Evolutionary conservation across 2,113 vertebrate genomes (phyloP).

Genomic region (Pavo muticus): DNA sequence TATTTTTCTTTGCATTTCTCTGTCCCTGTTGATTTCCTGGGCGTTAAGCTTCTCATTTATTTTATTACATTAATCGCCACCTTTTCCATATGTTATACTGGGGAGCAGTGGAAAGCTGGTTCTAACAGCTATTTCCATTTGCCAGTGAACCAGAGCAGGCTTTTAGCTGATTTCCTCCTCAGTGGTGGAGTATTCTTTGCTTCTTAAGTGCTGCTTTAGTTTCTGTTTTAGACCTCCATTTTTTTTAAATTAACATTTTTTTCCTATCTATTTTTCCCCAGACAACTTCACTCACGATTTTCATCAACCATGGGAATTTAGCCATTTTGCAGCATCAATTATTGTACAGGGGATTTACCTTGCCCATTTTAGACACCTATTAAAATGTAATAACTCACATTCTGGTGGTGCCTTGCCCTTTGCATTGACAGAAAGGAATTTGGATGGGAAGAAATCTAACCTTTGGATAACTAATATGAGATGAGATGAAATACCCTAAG

Average conservation of each 20-base stretch:
- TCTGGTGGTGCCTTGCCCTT: not conserved
- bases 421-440: not conserved
- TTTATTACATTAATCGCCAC: not conserved
- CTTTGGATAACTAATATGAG: not conserved
- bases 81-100: not conserved
- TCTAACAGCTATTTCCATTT: slow-evolving; percentile 1
- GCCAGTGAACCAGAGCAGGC: not conserved
- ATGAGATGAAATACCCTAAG: not conserved
- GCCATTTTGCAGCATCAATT: not conserved
- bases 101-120: not conserved
- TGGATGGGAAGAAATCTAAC: not conserved
- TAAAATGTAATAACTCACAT: not conserved
- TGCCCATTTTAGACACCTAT: not conserved
- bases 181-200: not conserved
- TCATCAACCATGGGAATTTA: not conserved
- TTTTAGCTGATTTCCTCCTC: not conserved
- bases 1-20: slow-evolving; percentile 7
- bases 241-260: slow-evolving; percentile 14
- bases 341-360: not conserved
- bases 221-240: not conserved
- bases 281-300: not conserved
- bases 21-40: not conserved
- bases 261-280: not conserved
- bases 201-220: not conserved
- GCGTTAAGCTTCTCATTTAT: not conserved